Evolutionary conservation across 2,888 invertebrate genomes (phyloP).

Genomic region (Drosophila aldrichi): DNA sequence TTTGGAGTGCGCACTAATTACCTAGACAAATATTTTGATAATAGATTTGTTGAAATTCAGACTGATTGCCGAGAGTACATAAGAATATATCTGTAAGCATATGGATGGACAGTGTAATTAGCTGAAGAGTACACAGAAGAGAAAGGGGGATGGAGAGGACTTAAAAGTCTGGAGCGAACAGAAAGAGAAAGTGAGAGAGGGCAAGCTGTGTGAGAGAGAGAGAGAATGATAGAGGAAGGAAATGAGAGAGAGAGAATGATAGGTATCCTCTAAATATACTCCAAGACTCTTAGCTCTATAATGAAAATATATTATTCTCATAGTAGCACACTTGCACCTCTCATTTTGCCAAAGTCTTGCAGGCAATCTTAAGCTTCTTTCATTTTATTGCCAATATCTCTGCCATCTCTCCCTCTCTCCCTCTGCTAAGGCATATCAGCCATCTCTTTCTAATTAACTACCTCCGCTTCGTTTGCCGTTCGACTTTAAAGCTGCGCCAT

Average conservation of each 20-base stretch:
- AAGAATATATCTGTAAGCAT: background rate
- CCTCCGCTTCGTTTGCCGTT: background rate
- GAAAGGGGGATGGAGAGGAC: background rate
- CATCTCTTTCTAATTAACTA: constrained; percentile 57
- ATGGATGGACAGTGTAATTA: constrained; percentile 1
- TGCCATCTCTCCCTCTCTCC: background rate
- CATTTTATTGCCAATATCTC: background rate
- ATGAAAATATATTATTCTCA: no score
- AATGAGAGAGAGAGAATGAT: background rate
- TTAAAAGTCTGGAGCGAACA: no score
- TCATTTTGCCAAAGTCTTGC: background rate
- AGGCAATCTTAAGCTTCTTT: background rate
- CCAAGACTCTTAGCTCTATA: no score
- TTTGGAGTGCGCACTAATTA: constrained; percentile 36
- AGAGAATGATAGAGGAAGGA: no score
- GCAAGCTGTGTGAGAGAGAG: no score
- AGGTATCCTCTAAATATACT: no score
- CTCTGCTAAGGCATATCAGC: constrained; percentile 8
- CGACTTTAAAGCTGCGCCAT: constrained; percentile 61
- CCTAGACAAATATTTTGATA: constrained; percentile 26
- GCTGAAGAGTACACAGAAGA: background rate
- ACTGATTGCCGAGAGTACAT: background rate
- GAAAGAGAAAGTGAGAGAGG: no score
- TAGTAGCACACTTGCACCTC: background rate
- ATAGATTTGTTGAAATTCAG: constrained; percentile 13